phyloP scores from a whole-genome alignment of 2,888 invertebrate species.

The Oegoconia quadripuncta region DNA sequence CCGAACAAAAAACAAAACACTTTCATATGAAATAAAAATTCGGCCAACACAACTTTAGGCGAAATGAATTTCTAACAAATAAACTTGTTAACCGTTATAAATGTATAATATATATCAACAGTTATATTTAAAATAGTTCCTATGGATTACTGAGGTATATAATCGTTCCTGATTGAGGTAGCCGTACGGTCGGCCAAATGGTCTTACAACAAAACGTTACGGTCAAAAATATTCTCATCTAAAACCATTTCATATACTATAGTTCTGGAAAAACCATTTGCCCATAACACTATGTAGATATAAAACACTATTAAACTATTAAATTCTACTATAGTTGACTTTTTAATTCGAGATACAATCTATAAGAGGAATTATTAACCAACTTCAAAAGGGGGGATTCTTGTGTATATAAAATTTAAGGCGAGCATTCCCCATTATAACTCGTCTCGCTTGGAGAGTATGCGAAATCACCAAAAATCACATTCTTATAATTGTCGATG shows the following conservation, averaged over 20 bases:
- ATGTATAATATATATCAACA: constrained; percentile 46
- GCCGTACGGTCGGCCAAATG: constrained; percentile 32
- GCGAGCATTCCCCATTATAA: too few species aligned
- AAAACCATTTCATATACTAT: constrained; percentile 17
- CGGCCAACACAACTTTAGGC: too few species aligned
- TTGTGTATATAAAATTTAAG: too few species aligned
- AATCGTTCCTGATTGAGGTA: constrained; percentile 65
- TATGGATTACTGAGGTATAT: constrained; percentile 74
- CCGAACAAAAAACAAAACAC: too few species aligned
- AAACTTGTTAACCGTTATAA: too few species aligned
- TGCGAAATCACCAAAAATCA: too few species aligned
- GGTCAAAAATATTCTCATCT: constrained; percentile 5
- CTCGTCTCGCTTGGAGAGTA: too few species aligned
- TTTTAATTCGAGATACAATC: not conserved
- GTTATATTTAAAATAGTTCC: constrained; percentile 59
- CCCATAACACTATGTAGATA: constrained; percentile 29
- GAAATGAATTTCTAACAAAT: too few species aligned
- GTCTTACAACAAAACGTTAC: constrained; percentile 9
- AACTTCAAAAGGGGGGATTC: too few species aligned
- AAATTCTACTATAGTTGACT: constrained; percentile 23
- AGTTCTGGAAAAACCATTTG: constrained; percentile 16
- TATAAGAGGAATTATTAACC: not conserved
- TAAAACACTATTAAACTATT: constrained; percentile 31
- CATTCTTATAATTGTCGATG: too few species aligned
- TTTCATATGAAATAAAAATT: too few species aligned